Percentiles rank a stretch among this genome's conserved stretches.
phyloP scores from a whole-genome alignment of 2,888 invertebrate species.

The Hyposoter didymator region DNA sequence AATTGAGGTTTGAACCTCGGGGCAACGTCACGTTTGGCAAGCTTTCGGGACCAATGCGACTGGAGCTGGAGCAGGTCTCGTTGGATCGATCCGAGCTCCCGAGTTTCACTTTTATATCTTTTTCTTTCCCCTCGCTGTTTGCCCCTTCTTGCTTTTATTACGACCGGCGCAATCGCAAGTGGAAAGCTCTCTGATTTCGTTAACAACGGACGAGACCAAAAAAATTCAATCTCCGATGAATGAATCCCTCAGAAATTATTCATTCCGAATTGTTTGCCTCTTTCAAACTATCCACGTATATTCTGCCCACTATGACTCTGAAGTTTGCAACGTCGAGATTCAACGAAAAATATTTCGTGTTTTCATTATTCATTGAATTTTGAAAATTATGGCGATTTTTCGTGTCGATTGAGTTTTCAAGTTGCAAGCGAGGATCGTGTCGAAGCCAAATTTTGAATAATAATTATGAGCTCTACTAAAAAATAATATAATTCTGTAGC shows the following conservation, averaged over 20 bases:
- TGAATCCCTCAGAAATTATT: background rate
- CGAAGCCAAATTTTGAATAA: too few relatives aligned
- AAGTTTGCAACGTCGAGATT: too few relatives aligned
- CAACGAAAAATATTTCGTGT: too few relatives aligned
- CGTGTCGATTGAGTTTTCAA: too few relatives aligned
- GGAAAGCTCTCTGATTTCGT: background rate
- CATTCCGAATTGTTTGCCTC: background rate
- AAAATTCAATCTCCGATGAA: background rate
- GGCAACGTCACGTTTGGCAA: conserved; percentile 33
- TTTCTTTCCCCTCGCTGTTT: background rate
- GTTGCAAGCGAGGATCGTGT: too few relatives aligned
- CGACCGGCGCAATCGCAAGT: conserved; percentile 1
- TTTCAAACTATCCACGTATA: background rate
- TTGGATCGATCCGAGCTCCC: conserved; percentile 6
- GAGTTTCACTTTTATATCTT: background rate
- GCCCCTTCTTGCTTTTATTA: background rate
- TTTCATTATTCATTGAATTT: too few relatives aligned
- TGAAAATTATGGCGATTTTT: too few relatives aligned
- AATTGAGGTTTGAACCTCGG: background rate
- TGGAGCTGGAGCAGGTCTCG: conserved; percentile 9
- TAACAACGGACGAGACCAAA: background rate
- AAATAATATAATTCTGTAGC: too few relatives aligned
- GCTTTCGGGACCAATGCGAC: conserved; percentile 28
- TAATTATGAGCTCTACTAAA: too few relatives aligned
- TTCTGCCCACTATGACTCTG: too few relatives aligned